phyloP scores from a whole-genome alignment of 2,797 vertebrate species.

The Sebastes oblongus region DNA sequence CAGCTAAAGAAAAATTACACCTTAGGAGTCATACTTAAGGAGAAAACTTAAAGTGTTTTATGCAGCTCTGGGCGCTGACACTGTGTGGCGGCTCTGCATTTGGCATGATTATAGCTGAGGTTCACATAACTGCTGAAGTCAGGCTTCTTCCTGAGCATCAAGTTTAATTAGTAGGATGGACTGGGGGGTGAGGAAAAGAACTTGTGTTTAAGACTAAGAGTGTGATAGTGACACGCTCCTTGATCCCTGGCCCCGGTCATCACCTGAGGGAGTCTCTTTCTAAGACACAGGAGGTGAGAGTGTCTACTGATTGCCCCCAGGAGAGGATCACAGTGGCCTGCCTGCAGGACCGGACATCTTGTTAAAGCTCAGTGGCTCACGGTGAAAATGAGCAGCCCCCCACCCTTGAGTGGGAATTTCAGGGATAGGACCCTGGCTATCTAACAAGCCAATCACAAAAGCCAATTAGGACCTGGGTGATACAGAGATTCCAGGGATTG shows the following conservation, averaged over 20 bases:
- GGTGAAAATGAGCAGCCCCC: slow-evolving; percentile 74
- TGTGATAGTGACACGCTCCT: slow-evolving; percentile 64
- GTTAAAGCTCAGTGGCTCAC: slow-evolving; percentile 77
- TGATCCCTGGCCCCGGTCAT: slow-evolving; percentile 64
- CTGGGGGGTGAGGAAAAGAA: slow-evolving; percentile 60
- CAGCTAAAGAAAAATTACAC: neutral
- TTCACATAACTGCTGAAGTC: slow-evolving; percentile 53
- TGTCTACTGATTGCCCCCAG: slow-evolving; percentile 78
- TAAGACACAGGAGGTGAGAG: slow-evolving; percentile 67
- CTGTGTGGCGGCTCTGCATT: slow-evolving; percentile 4
- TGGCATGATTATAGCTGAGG: slow-evolving; percentile 33
- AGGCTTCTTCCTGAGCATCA: slow-evolving; percentile 46
- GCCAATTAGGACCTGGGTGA: slow-evolving; percentile 83
- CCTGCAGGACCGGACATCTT: slow-evolving; percentile 73
- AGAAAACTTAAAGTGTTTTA: neutral
- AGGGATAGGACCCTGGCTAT: slow-evolving; percentile 72
- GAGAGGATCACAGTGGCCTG: slow-evolving; percentile 74
- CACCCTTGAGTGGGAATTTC: slow-evolving; percentile 77
- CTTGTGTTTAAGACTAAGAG: slow-evolving; percentile 63
- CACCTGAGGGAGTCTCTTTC: slow-evolving; percentile 64
- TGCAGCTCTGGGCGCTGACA: neutral
- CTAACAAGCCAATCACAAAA: slow-evolving; percentile 85
- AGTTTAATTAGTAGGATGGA: slow-evolving; percentile 72
- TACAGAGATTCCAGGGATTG: slow-evolving; percentile 73
- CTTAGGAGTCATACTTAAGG: neutral